These are phyloP conservation scores for Ranitomeya imitator DNA, from an alignment of 2,113 vertebrate genomes.

Conservation along the genomic window DNA sequence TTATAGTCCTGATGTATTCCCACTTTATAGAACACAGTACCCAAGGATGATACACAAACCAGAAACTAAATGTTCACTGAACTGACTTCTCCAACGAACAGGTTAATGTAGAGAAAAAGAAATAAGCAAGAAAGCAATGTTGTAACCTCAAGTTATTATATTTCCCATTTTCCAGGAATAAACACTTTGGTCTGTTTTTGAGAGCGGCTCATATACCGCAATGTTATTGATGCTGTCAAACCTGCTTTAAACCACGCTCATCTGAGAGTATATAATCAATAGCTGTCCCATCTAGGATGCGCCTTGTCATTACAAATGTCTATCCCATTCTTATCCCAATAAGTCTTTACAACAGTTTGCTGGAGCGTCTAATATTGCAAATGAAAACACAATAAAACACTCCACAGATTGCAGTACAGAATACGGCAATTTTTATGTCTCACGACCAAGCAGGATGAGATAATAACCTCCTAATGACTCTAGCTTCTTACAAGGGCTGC, in stretches of 20 bases:
- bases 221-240: constrained; percentile 52
- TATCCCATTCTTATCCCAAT: constrained; percentile 34
- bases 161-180: constrained; percentile 20
- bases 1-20: background rate
- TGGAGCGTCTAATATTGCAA: constrained; percentile 19
- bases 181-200: constrained; percentile 18
- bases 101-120: background rate
- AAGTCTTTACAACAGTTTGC: constrained; percentile 22
- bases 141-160: constrained; percentile 2
- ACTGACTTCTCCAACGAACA: background rate
- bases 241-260: constrained; percentile 23
- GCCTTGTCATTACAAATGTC: constrained; percentile 47
- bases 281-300: constrained; percentile 47
- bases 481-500: background rate
- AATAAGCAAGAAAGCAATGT: background rate
- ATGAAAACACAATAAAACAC: constrained; percentile 21
- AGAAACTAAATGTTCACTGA: background rate
- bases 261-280: constrained; percentile 50
- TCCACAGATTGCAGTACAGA: background rate
- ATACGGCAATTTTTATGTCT: background rate
- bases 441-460: background rate
- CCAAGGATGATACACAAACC: background rate
- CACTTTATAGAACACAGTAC: background rate
- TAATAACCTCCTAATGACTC: constrained; percentile 5
- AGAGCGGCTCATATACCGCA: constrained; percentile 16